phyloP scores from a whole-genome alignment of 2,888 invertebrate genomes.

The Drosophila parthenogenetica region DNA sequence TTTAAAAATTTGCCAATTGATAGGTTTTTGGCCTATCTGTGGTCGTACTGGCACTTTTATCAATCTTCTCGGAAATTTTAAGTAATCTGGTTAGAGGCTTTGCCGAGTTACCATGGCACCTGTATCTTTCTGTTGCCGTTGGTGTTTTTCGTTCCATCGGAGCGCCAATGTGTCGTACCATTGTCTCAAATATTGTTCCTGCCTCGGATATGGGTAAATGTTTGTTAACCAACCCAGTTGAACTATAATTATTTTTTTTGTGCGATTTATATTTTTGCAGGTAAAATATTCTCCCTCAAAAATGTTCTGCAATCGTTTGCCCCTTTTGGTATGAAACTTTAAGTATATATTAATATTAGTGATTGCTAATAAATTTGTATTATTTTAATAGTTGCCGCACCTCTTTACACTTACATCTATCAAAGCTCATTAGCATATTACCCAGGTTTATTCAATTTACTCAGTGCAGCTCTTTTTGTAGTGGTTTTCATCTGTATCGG shows the following conservation, averaged over 20 bases:
- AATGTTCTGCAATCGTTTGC: slow-evolving; percentile 88
- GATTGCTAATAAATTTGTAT: not conserved
- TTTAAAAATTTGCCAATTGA: not conserved
- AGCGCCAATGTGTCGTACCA: slow-evolving; percentile 83
- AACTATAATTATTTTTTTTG: not conserved
- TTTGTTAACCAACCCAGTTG: not conserved
- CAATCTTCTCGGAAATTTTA: slow-evolving; percentile 73
- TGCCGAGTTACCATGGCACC: slow-evolving; percentile 80
- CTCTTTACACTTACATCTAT: slow-evolving; percentile 89
- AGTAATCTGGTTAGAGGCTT: slow-evolving; percentile 76
- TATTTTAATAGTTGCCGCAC: slow-evolving; percentile 85
- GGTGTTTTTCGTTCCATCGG: slow-evolving; percentile 78
- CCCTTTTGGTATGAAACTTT: slow-evolving; percentile 84
- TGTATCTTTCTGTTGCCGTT: slow-evolving; percentile 75
- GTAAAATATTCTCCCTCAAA: slow-evolving; percentile 90
- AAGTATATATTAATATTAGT: not conserved
- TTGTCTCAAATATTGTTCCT: slow-evolving; percentile 83
- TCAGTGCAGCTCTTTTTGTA: slow-evolving; percentile 86
- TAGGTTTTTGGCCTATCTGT: slow-evolving; percentile 80
- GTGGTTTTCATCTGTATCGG: slow-evolving; percentile 75
- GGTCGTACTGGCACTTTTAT: slow-evolving; percentile 77
- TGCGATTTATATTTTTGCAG: slow-evolving; percentile 69
- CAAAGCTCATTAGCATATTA: slow-evolving; percentile 86
- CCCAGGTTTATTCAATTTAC: slow-evolving; percentile 87
- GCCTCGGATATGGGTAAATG: slow-evolving; percentile 83